Conservation (phyloP, 2,797 vertebrate genomes). For the Rhadinocentrus ornatus region DNA sequence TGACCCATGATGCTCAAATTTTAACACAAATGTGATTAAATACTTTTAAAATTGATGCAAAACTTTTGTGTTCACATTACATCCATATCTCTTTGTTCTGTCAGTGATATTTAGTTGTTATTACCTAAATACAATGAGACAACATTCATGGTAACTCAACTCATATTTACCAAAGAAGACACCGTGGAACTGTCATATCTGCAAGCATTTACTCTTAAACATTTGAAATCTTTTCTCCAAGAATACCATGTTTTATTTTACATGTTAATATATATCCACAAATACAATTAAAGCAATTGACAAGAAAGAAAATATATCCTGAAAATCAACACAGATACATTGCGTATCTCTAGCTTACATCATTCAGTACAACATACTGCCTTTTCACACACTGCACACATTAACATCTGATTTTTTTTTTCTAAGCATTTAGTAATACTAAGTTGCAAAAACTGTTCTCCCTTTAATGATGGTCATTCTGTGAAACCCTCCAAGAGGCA, state of each 20-base stretch:
- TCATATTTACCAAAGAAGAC: constrained; percentile 23
- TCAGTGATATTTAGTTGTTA: not conserved
- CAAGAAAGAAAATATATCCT: constrained; percentile 51
- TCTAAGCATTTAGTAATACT: constrained; percentile 57
- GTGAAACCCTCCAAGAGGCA: constrained; percentile 59
- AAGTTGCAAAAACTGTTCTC: constrained; percentile 54
- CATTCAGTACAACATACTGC: constrained; percentile 61
- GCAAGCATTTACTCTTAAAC: constrained; percentile 79
- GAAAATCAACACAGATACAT: constrained; percentile 68
- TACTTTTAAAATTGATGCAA: not conserved
- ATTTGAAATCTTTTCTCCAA: constrained; percentile 67
- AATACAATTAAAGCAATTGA: constrained; percentile 63
- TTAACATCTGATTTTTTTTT: constrained; percentile 43
- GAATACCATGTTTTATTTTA: constrained; percentile 72
- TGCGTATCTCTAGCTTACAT: constrained; percentile 56
- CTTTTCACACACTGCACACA: constrained; percentile 61
- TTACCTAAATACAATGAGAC: not conserved
- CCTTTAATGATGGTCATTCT: constrained; percentile 35
- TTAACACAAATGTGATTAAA: not conserved
- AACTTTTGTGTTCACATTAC: too few relatives aligned
- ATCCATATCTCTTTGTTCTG: too few relatives aligned
- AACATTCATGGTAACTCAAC: not conserved
- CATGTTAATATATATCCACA: constrained; percentile 73
- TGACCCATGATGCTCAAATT: not conserved
- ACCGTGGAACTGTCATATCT: constrained; percentile 39